A percentile compares a stretch with the other conserved stretches of the same genome.
Conservation (phyloP, 2,888 invertebrate genomes). For the Tryphoninae sp. region DNA sequence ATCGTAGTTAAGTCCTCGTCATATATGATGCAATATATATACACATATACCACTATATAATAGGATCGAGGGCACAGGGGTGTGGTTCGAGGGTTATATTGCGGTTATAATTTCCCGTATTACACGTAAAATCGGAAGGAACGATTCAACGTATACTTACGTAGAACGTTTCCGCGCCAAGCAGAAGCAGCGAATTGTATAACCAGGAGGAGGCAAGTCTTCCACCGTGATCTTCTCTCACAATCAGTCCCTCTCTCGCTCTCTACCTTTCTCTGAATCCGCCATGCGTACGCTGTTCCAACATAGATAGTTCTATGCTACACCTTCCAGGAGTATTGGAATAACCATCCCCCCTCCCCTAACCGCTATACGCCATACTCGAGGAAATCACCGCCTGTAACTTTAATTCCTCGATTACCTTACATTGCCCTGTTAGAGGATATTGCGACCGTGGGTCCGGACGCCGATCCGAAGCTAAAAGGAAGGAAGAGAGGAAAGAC, state of each 20-base stretch:
- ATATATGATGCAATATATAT: neutral
- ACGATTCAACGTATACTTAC: constrained; percentile 52
- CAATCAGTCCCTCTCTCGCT: neutral
- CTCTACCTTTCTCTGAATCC: neutral
- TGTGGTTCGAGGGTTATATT: constrained; percentile 49
- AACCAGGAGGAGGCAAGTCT: constrained; percentile 25
- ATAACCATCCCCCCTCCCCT: constrained; percentile 24
- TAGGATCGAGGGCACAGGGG: neutral
- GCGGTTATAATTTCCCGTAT: constrained; percentile 67
- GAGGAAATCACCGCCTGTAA: constrained; percentile 76
- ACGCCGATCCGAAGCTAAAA: constrained; percentile 11
- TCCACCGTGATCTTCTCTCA: constrained; percentile 27
- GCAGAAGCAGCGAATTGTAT: constrained; percentile 41
- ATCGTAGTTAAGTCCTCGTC: neutral
- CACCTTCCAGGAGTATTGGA: constrained; percentile 34
- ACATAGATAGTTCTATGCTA: constrained; percentile 36
- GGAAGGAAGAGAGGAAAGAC: constrained; percentile 1
- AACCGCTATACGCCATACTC: constrained; percentile 60
- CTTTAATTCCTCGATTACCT: constrained; percentile 80
- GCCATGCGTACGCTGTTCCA: neutral
- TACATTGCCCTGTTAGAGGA: constrained; percentile 77
- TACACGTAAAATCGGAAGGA: constrained; percentile 62
- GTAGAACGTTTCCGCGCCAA: constrained; percentile 41
- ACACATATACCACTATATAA: constrained; percentile 39
- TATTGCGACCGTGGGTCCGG: constrained; percentile 69